phyloP scores from a whole-genome alignment of 2,797 vertebrate species.

The Cheirogaleus major region DNA sequence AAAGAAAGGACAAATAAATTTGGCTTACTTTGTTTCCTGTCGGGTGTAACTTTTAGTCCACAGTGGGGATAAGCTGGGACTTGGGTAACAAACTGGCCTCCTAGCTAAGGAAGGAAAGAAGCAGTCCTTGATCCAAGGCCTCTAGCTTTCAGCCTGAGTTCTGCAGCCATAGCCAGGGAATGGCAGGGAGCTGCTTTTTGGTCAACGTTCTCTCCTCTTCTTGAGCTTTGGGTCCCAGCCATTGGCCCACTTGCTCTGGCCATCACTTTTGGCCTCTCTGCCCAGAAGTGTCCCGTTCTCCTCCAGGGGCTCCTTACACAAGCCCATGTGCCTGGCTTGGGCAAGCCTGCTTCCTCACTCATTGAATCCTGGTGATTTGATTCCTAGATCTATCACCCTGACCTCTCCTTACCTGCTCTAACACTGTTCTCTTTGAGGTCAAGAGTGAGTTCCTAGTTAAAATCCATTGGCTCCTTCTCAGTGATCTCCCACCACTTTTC shows the following conservation, averaged over 20 bases:
- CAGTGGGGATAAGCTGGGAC: neutral
- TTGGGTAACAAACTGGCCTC: neutral
- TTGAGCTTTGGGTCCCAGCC: neutral
- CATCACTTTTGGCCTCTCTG: neutral
- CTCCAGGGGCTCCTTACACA: neutral
- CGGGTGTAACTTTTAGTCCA: constrained; percentile 23
- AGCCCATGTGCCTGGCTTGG: neutral
- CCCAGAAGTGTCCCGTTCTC: neutral
- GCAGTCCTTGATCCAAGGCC: neutral
- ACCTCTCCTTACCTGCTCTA: neutral
- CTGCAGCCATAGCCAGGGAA: neutral
- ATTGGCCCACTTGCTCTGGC: neutral
- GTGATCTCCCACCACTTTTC: neutral
- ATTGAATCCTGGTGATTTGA: neutral
- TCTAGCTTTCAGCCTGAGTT: neutral
- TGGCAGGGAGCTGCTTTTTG: neutral
- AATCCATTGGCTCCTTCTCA: constrained; percentile 5
- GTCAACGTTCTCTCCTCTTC: neutral
- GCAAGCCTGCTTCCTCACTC: neutral
- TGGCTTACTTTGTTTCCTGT: constrained; percentile 2
- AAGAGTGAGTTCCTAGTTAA: neutral
- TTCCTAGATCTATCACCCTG: neutral
- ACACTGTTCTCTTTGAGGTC: neutral
- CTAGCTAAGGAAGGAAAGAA: neutral
- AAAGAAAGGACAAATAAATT: neutral